Conservation (phyloP, 1,140 invertebrate species). For the Elysia chlorotica region DNA sequence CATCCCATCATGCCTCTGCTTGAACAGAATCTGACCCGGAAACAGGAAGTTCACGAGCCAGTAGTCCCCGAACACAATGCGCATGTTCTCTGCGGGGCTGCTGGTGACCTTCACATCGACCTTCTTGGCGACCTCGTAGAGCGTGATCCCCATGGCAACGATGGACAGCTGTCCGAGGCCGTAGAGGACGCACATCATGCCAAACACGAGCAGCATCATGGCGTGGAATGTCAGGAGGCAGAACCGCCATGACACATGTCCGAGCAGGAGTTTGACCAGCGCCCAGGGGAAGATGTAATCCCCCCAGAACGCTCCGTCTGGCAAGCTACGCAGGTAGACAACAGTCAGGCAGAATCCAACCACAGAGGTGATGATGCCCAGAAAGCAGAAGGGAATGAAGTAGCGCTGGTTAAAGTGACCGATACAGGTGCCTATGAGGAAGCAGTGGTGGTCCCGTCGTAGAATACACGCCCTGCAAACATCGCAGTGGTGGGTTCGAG, state of each 20-base stretch:
- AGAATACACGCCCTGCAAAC: conserved; percentile 82
- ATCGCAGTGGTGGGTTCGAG: conserved; percentile 82
- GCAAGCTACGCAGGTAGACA: conserved; percentile 24
- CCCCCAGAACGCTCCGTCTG: conserved; percentile 20
- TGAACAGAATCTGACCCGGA: conserved; percentile 44
- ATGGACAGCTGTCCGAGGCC: conserved; percentile 33
- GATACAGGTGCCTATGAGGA: conserved; percentile 86
- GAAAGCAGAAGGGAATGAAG: conserved; percentile 82
- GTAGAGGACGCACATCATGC: conserved; percentile 29
- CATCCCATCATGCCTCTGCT: conserved; percentile 40
- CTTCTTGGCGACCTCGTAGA: conserved; percentile 39
- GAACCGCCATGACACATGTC: neutral
- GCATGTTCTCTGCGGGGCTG: conserved; percentile 34
- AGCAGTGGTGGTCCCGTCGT: conserved; percentile 94
- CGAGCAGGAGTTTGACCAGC: conserved; percentile 5
- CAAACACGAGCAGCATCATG: conserved; percentile 30
- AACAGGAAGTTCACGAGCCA: conserved; percentile 51
- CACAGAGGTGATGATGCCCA: conserved; percentile 55
- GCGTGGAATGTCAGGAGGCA: conserved; percentile 33
- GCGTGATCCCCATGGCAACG: conserved; percentile 32
- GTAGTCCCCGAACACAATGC: conserved; percentile 50
- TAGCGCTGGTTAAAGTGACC: conserved; percentile 89
- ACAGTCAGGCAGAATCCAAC: conserved; percentile 25
- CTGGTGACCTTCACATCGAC: conserved; percentile 27
- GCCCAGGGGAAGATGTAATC: conserved; percentile 29